Evolutionary conservation across 2,888 invertebrate genomes (phyloP).

Genomic region (Yponomeuta malinellus): DNA sequence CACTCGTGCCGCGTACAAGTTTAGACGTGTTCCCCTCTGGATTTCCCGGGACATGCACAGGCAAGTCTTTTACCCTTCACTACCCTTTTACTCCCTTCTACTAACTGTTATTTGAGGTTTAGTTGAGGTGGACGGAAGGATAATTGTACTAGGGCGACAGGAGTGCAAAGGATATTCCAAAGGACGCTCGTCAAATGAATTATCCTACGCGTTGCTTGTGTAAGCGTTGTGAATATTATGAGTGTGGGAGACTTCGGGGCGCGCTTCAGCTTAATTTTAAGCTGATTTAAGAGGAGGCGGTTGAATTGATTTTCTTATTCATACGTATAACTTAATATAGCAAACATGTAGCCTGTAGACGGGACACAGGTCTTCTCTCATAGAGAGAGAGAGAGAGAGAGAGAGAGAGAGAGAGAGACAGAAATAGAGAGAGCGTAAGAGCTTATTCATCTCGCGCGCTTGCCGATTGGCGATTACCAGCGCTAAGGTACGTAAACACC

Average conservation of each 20-base stretch:
- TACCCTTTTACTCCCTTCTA: background rate
- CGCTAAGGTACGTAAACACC: too few relatives aligned
- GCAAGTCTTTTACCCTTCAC: constrained; percentile 13
- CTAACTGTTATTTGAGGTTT: background rate
- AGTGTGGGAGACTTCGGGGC: background rate
- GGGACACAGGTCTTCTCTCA: too few relatives aligned
- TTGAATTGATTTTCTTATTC: background rate
- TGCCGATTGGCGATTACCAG: too few relatives aligned
- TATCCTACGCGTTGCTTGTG: background rate
- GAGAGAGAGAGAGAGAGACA: too few relatives aligned
- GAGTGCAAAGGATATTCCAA: background rate
- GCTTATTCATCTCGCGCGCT: too few relatives aligned
- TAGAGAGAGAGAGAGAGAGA: too few relatives aligned
- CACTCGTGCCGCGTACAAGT: constrained; percentile 16
- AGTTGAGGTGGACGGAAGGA: background rate
- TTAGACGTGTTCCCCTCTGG: constrained; percentile 15
- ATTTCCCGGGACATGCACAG: constrained; percentile 20
- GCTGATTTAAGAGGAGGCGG: background rate
- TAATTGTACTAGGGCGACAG: background rate
- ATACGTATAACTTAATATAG: too few relatives aligned
- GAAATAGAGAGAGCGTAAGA: too few relatives aligned
- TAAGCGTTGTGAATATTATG: background rate
- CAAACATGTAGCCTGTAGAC: too few relatives aligned
- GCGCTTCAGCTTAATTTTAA: background rate
- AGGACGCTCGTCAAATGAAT: background rate